Conservation (phyloP, 2,113 vertebrate species). For the Enhydra lutris region DNA sequence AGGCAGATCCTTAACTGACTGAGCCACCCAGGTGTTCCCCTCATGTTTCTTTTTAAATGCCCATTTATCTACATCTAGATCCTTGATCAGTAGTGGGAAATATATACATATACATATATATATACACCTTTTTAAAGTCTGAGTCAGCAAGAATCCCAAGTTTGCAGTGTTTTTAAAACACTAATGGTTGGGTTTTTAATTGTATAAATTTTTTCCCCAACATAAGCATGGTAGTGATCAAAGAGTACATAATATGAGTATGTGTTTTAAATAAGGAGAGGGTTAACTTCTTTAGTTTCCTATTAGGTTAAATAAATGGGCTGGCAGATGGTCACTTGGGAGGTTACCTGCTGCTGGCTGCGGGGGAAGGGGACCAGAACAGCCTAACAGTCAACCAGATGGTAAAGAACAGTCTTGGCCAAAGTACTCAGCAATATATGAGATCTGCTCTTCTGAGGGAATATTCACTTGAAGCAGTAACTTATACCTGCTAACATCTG, state of each 20-base stretch:
- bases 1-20: neutral
- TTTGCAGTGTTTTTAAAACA: neutral
- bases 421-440: conserved; percentile 40
- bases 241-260: conserved; percentile 16
- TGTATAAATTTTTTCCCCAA: neutral
- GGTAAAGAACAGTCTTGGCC: conserved; percentile 51
- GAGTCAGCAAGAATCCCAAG: neutral
- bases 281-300: conserved; percentile 41
- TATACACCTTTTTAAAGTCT: neutral
- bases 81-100: neutral
- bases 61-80: conserved; percentile 5
- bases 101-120: too few relatives aligned
- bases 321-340: conserved; percentile 76
- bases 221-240: neutral
- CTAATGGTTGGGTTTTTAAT: neutral
- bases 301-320: conserved; percentile 33
- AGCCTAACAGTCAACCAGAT: conserved; percentile 70
- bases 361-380: conserved; percentile 41
- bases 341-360: conserved; percentile 75
- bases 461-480: conserved; percentile 58
- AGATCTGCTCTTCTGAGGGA: conserved; percentile 9
- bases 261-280: conserved; percentile 31
- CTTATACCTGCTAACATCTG: conserved; percentile 79
- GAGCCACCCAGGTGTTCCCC: neutral
- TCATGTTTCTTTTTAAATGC: conserved; percentile 5